Conservation (phyloP, 2,113 vertebrate species). For the Nerophis ophidion region DNA sequence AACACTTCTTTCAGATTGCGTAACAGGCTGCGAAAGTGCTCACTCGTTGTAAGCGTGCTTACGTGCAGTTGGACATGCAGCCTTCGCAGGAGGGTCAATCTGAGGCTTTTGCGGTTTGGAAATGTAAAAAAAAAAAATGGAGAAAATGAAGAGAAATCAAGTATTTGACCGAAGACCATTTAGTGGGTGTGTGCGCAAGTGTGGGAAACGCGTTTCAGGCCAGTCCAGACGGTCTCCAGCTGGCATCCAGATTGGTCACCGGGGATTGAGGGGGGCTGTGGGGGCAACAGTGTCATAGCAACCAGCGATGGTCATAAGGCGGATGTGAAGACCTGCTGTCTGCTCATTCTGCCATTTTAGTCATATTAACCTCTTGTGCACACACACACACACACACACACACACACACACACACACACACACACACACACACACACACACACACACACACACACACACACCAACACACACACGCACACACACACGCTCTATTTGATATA, state of each 20-base stretch:
- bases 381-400: too few species aligned
- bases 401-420: neutral
- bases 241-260: slow-evolving; percentile 64
- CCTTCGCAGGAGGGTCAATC: too few species aligned
- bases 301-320: slow-evolving; percentile 49
- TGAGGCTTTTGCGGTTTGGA: too few species aligned
- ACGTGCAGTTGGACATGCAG: neutral
- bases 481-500: neutral
- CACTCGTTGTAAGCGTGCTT: neutral
- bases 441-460: neutral
- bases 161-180: neutral
- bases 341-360: slow-evolving; percentile 53
- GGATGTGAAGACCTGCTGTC: slow-evolving; percentile 65
- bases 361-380: slow-evolving; percentile 23
- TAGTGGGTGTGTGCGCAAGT: slow-evolving; percentile 8
- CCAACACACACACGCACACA: neutral
- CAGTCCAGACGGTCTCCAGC: slow-evolving; percentile 60
- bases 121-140: too few species aligned
- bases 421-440: too few species aligned
- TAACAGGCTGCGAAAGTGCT: neutral
- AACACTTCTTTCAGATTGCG: neutral
- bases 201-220: slow-evolving; percentile 21
- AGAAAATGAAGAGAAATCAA: too few species aligned
- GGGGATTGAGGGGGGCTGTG: slow-evolving; percentile 53
- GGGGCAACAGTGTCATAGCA: slow-evolving; percentile 63